phyloP scores from a whole-genome alignment of 2,888 invertebrate genomes.

The Hyposoter didymator region DNA sequence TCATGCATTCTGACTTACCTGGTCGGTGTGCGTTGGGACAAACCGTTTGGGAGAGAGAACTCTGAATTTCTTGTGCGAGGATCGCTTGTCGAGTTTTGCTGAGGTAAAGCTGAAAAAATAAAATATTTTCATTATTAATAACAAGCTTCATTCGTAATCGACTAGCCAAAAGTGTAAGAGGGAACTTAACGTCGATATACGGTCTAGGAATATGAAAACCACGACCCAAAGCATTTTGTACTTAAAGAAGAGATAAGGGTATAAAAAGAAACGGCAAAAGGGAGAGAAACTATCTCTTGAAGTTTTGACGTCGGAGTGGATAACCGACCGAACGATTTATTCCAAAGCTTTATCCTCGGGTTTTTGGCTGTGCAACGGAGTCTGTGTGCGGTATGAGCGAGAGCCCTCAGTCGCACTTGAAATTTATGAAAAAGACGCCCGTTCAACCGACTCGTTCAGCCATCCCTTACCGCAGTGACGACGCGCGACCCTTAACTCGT shows the following conservation, averaged over 20 bases:
- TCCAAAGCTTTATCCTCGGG: slow-evolving; percentile 81
- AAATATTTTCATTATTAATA: slow-evolving; percentile 40
- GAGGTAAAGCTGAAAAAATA: slow-evolving; percentile 79
- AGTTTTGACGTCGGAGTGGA: slow-evolving; percentile 78
- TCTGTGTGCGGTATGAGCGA: slow-evolving; percentile 36
- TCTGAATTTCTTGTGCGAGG: slow-evolving; percentile 75
- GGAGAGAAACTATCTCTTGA: slow-evolving; percentile 76
- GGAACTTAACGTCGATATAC: slow-evolving; percentile 49
- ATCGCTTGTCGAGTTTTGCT: slow-evolving; percentile 79
- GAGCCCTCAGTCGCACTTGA: slow-evolving; percentile 74
- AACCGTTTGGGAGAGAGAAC: slow-evolving; percentile 77
- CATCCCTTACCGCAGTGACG: slow-evolving; percentile 82
- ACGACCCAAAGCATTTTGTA: slow-evolving; percentile 5
- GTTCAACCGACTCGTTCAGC: slow-evolving; percentile 83
- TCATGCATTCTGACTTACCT: slow-evolving; percentile 75
- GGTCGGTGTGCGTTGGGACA: slow-evolving; percentile 79
- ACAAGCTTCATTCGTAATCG: slow-evolving; percentile 17
- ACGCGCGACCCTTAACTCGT: slow-evolving; percentile 76
- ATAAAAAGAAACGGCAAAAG: slow-evolving; percentile 47
- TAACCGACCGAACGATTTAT: slow-evolving; percentile 83
- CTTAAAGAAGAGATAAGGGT: slow-evolving; percentile 43
- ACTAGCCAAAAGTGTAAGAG: slow-evolving; percentile 22
- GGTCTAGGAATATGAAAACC: slow-evolving; percentile 55
- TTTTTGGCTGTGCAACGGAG: slow-evolving; percentile 45
- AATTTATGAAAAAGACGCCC: slow-evolving; percentile 84